These are phyloP conservation scores for Cynoglossus semilaevis DNA, from an alignment of 2,113 vertebrate species.

Conservation along the genomic window DNA sequence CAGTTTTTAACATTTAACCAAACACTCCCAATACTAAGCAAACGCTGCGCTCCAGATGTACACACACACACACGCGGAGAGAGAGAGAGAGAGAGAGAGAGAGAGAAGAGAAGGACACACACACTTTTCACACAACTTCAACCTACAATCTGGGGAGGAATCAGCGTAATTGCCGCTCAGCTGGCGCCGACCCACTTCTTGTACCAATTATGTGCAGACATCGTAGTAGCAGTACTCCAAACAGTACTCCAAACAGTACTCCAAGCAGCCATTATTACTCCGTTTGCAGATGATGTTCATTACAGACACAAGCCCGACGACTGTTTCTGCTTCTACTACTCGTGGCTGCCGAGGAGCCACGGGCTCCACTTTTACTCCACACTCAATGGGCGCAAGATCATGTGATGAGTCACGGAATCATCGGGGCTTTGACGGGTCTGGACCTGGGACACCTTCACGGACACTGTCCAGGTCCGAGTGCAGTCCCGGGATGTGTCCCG, in stretches of 20 bases:
- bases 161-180: slow-evolving; percentile 78
- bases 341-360: slow-evolving; percentile 17
- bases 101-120: slow-evolving; percentile 40
- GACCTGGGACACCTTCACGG: slow-evolving; percentile 19
- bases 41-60: slow-evolving; percentile 93
- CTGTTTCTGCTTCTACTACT: too few species aligned
- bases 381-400: background rate
- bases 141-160: slow-evolving; percentile 80
- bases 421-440: background rate
- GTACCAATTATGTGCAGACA: slow-evolving; percentile 82
- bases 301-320: slow-evolving; percentile 63
- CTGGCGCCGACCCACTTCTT: slow-evolving; percentile 85
- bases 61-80: slow-evolving; percentile 57
- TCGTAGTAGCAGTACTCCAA: slow-evolving; percentile 73
- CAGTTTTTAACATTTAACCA: slow-evolving; percentile 96
- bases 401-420: background rate
- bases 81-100: slow-evolving; percentile 11
- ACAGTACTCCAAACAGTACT: slow-evolving; percentile 20
- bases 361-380: slow-evolving; percentile 1
- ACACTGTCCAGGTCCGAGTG: slow-evolving; percentile 5
- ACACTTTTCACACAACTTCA: slow-evolving; percentile 74
- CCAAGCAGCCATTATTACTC: slow-evolving; percentile 65
- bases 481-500: too few species aligned
- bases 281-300: slow-evolving; percentile 74
- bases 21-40: slow-evolving; percentile 91